phyloP scores from a whole-genome alignment of 2,888 invertebrate species.

The Diaphora mendica region DNA sequence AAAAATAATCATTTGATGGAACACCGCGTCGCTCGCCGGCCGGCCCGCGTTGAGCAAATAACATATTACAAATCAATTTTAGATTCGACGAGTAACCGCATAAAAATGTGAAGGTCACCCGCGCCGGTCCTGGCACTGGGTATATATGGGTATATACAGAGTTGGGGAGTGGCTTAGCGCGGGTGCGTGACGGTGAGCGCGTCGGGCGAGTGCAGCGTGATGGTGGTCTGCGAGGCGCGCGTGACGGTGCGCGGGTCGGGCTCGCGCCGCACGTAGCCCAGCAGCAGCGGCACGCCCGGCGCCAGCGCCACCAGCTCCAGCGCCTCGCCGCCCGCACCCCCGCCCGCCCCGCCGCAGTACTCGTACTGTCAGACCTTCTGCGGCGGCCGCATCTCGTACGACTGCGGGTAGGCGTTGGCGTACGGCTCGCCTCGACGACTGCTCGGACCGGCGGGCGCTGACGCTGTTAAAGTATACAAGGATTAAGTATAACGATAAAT shows the following conservation, averaged over 20 bases:
- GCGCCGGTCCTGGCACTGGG: not conserved
- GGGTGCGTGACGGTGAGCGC: constrained; percentile 64
- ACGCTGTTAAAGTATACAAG: constrained; percentile 44
- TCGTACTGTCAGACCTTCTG: constrained; percentile 88
- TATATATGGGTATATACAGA: constrained; percentile 2
- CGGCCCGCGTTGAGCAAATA: constrained; percentile 65
- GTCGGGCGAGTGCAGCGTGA: constrained; percentile 79
- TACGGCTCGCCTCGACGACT: constrained; percentile 88
- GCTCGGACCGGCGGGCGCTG: constrained; percentile 81
- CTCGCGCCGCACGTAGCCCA: constrained; percentile 75
- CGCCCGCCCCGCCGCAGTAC: constrained; percentile 58
- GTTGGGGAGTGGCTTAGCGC: constrained; percentile 18
- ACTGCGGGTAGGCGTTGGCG: constrained; percentile 90
- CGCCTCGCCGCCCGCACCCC: constrained; percentile 26
- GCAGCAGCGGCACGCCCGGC: constrained; percentile 76
- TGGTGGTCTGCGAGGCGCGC: constrained; percentile 78
- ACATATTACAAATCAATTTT: constrained; percentile 38
- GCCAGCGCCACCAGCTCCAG: constrained; percentile 76
- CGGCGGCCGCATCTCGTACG: constrained; percentile 91
- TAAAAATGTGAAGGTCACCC: not conserved
- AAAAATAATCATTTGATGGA: constrained; percentile 76
- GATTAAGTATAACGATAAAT: not conserved
- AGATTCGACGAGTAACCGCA: constrained; percentile 4
- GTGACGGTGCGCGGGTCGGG: constrained; percentile 56
- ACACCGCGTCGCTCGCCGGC: constrained; percentile 56